phyloP scores from a whole-genome alignment of 2,113 vertebrate genomes.

The Caranx melampygus region DNA sequence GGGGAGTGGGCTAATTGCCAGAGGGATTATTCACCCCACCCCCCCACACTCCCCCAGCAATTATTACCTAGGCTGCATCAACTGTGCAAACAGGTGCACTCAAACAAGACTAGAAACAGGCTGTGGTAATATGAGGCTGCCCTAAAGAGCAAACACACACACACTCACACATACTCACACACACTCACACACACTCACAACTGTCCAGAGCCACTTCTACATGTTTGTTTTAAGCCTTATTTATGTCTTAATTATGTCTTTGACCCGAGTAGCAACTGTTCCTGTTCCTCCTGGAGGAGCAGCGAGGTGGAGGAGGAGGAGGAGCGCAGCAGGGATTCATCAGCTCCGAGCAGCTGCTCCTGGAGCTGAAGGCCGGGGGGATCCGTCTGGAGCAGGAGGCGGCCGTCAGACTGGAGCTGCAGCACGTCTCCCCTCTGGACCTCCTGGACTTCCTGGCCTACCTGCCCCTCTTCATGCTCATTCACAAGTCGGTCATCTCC shows the following conservation, averaged over 20 bases:
- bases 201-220: not conserved
- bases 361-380: conserved; percentile 80
- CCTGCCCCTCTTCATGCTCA: conserved; percentile 79
- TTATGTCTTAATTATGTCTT: conserved; percentile 5
- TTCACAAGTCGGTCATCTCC: conserved; percentile 78
- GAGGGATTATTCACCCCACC: conserved; percentile 89
- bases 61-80: conserved; percentile 95
- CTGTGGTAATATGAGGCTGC: conserved; percentile 88
- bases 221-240: conserved; percentile 2
- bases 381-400: conserved; percentile 71
- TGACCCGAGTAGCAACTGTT: conserved; percentile 77
- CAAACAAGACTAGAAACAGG: conserved; percentile 89
- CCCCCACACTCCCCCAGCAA: conserved; percentile 70
- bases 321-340: conserved; percentile 61
- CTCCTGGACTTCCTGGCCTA: conserved; percentile 81
- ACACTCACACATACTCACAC: conserved; percentile 25
- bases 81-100: conserved; percentile 97
- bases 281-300: conserved; percentile 79
- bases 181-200: conserved; percentile 52
- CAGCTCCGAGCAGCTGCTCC: conserved; percentile 77
- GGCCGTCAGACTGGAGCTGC: conserved; percentile 60
- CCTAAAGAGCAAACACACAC: conserved; percentile 32
- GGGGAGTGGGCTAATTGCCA: conserved; percentile 86
- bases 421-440: conserved; percentile 67
- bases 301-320: conserved; percentile 4